Evolutionary conservation across 1,140 invertebrate genomes (phyloP), one percentile per base, ranked within the genome.

Genomic region (Polypedilum vanderplanki): DNA sequence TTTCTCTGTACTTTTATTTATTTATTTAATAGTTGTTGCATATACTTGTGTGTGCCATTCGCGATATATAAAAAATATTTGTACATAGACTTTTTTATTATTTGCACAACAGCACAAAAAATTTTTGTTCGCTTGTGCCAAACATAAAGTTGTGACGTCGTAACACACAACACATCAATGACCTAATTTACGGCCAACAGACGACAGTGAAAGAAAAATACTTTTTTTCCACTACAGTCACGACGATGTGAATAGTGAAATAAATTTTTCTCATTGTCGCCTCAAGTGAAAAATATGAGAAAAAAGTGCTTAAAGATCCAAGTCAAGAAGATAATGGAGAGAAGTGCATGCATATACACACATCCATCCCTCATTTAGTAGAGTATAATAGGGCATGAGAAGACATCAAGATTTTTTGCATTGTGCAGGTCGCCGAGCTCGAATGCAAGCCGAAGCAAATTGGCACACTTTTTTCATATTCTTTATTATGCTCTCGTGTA

Each of bases 401-500:
- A 46, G 46, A 12, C 46, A 57, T 57, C 46, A 57, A 70, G 65
- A 20, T 70, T 18, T 70, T 70, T 70, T 70, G 65, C 65, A 70
- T 70, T 70, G 65, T 70, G 65, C 65, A 70, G 65, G 65, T 70
- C 65, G 65, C 20, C 17, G 65, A 70, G 17, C 65, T 18, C 17
- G 65, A 70, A 22, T 70, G 20, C 20, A 22, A 20, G 65, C 65
- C 17, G 65, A 20, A 70, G n/a, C 1, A 70, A 70, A 70, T 70
- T 70, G 65, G 65, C 65, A 70, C 65, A 70, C 65, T 70, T 70
- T 70, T 46, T 57, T 57, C n/a, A n/a, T 57, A 12, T 57, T n/a
- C 12, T 57, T 12, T 70, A 70, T n/a, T 70, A 18, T 70, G 20
- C 17, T 18, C 17, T 70, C 65, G 15, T 22, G 18, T 70, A 18